A percentile compares a stretch with the other conserved stretches of the same genome.
Evolutionary conservation across 2,113 vertebrate genomes (phyloP).

Genomic region (Orcinus orca): DNA sequence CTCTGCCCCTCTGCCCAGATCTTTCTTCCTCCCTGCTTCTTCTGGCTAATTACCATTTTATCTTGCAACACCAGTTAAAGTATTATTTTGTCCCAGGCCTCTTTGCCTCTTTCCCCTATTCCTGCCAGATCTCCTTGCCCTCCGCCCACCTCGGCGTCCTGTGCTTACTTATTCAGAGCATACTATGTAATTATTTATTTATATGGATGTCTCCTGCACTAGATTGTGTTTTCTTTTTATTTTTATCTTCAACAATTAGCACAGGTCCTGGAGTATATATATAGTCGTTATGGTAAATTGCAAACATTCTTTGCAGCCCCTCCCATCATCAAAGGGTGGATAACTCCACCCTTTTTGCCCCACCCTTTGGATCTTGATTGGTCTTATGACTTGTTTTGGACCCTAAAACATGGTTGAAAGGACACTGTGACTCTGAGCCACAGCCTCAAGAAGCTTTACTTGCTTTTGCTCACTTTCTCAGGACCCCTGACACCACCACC

Average conservation of each 20-base stretch:
- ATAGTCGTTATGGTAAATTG: background rate
- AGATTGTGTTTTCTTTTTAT: background rate
- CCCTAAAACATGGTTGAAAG: background rate
- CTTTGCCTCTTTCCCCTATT: background rate
- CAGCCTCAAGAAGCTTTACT: background rate
- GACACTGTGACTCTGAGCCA: background rate
- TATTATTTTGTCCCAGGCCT: background rate
- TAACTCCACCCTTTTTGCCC: background rate
- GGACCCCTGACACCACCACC: background rate
- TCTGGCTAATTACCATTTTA: background rate
- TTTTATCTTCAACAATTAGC: background rate
- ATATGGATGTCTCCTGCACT: background rate
- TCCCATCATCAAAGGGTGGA: background rate
- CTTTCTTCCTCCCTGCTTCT: slow-evolving; percentile 30
- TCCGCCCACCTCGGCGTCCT: rapidly evolving
- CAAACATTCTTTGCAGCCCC: background rate
- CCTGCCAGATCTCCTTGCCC: background rate
- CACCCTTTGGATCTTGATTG: background rate
- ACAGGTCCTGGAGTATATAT: background rate
- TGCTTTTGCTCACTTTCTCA: background rate
- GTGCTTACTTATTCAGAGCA: background rate
- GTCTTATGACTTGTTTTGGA: background rate
- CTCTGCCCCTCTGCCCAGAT: background rate
- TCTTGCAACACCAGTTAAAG: background rate
- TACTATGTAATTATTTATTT: background rate